A percentile compares a stretch with the other conserved stretches of the same genome.
phyloP scores from a whole-genome alignment of 1,140 invertebrate genomes.

The Drosophila bipectinata region DNA sequence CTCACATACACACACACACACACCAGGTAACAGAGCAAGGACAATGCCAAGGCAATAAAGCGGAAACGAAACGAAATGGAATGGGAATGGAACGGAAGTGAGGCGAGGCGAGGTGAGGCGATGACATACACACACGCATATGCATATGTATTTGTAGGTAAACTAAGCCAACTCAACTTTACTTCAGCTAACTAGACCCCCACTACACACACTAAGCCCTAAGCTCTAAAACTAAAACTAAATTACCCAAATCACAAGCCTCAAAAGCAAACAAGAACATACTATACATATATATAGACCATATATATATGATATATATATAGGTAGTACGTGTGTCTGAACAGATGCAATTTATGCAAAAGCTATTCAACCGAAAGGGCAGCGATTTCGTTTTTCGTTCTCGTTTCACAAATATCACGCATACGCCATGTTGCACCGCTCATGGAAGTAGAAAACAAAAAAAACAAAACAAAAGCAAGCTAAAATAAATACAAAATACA shows the following conservation, averaged over 20 bases:
- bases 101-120: constrained; percentile 26
- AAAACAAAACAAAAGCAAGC: constrained; percentile 6
- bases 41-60: constrained; percentile 49
- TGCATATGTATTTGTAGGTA: constrained; percentile 30
- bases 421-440: constrained; percentile 56
- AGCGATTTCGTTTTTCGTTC: constrained; percentile 26
- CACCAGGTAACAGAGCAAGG: constrained; percentile 27
- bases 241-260: constrained; percentile 56
- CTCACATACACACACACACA: constrained; percentile 6
- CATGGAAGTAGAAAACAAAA: constrained; percentile 12
- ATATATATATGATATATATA: constrained; percentile 21
- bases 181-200: constrained; percentile 11
- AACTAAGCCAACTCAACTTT: constrained; percentile 45
- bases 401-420: constrained; percentile 51
- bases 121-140: constrained; percentile 23
- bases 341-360: constrained; percentile 34
- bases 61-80: background rate
- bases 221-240: constrained; percentile 36
- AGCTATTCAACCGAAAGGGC: constrained; percentile 44
- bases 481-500: constrained; percentile 1
- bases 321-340: constrained; percentile 19
- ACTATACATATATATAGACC: constrained; percentile 17
- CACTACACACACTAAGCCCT: constrained; percentile 24
- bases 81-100: constrained; percentile 2
- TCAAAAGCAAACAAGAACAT: constrained; percentile 40